These are phyloP conservation scores for Antrozous pallidus DNA, from an alignment of 2,797 vertebrate genomes.

Conservation along the genomic window DNA sequence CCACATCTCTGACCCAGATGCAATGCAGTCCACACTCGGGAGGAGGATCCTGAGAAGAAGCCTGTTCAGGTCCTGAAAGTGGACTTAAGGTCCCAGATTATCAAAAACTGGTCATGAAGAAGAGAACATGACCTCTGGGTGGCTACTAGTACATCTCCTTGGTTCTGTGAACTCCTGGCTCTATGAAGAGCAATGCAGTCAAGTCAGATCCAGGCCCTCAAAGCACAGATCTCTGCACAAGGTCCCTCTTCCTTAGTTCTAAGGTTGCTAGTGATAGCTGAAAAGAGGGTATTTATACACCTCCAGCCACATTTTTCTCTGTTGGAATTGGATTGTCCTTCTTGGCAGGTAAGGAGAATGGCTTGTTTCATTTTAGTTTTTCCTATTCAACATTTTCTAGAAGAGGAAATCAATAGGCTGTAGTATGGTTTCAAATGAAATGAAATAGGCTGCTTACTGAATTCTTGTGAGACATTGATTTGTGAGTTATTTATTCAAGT, in stretches of 20 bases:
- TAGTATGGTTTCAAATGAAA: conserved; percentile 34
- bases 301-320: not conserved
- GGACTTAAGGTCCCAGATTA: not conserved
- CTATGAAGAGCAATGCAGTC: not conserved
- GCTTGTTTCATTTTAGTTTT: not conserved
- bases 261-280: not conserved
- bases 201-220: not conserved
- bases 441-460: conserved; percentile 35
- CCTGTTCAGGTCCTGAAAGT: not conserved
- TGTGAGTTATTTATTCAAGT: conserved; percentile 69
- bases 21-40: not conserved
- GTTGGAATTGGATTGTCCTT: not conserved
- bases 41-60: not conserved
- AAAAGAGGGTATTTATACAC: not conserved
- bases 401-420: conserved; percentile 20
- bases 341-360: not conserved
- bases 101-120: not conserved
- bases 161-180: not conserved
- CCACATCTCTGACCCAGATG: not conserved
- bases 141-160: too few species aligned
- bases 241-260: not conserved
- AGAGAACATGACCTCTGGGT: not conserved
- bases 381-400: conserved; percentile 9
- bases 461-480: conserved; percentile 42
- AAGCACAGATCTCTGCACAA: not conserved